phyloP scores from a whole-genome alignment of 2,797 vertebrate genomes.

The Eleutherodactylus coqui region DNA sequence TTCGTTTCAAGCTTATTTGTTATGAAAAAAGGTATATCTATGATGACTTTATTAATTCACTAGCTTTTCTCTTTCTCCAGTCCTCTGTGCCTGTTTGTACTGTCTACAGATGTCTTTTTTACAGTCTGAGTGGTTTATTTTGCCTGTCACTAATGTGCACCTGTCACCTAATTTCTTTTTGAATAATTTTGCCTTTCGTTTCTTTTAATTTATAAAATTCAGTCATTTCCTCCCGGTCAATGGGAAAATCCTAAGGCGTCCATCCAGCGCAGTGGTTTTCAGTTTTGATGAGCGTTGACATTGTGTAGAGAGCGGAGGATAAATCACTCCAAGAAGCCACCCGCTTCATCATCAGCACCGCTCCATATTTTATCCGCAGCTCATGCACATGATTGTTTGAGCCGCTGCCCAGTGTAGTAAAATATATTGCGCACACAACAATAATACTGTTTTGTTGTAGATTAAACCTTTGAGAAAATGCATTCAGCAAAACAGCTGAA shows the following conservation, averaged over 20 bases:
- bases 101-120: not conserved
- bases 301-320: slow-evolving; percentile 5
- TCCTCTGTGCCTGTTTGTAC: not conserved
- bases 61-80: not conserved
- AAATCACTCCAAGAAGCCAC: slow-evolving; percentile 11
- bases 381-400: slow-evolving; percentile 36
- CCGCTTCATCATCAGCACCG: not conserved
- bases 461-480: slow-evolving; percentile 43
- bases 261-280: not conserved
- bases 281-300: not conserved
- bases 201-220: not conserved
- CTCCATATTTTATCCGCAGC: slow-evolving; percentile 27
- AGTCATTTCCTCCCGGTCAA: not conserved
- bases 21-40: no score
- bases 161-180: slow-evolving; percentile 11
- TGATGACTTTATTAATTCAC: not conserved
- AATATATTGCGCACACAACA: slow-evolving; percentile 50
- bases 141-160: not conserved
- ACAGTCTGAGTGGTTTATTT: slow-evolving; percentile 7
- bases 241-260: not conserved
- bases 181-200: not conserved
- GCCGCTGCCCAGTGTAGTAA: slow-evolving; percentile 42
- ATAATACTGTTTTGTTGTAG: slow-evolving; percentile 42
- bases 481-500: slow-evolving; percentile 35
- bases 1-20: no score